Percentiles rank a stretch among this genome's conserved stretches.
Conservation (phyloP, 2,888 invertebrate genomes). For the Buathra laborator region DNA sequence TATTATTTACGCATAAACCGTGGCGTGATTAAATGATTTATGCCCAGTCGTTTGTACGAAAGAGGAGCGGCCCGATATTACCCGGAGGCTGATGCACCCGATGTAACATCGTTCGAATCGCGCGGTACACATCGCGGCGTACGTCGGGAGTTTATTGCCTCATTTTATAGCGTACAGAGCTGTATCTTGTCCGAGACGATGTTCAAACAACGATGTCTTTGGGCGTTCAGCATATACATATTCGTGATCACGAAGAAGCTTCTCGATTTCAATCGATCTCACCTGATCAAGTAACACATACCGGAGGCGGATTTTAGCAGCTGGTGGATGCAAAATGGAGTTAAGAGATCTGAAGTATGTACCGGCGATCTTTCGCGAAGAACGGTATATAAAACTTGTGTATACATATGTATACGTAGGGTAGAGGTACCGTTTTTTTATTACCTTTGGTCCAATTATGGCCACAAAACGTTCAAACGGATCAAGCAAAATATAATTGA, state of each 20-base stretch:
- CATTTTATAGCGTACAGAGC: not conserved
- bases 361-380: too few relatives aligned
- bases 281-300: not conserved
- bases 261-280: slow-evolving; percentile 27
- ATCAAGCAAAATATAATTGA: too few relatives aligned
- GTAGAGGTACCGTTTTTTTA: too few relatives aligned
- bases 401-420: too few relatives aligned
- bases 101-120: not conserved
- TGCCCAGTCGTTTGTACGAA: not conserved
- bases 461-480: too few relatives aligned
- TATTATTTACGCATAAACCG: not conserved
- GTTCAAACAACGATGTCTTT: too few relatives aligned
- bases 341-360: too few relatives aligned
- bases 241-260: slow-evolving; percentile 8
- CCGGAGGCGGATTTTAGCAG: not conserved
- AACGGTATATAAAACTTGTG: too few relatives aligned
- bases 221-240: too few relatives aligned
- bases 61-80: not conserved
- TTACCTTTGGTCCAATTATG: too few relatives aligned
- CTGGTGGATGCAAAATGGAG: too few relatives aligned
- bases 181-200: slow-evolving; percentile 19
- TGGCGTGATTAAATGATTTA: slow-evolving; percentile 8
- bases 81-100: slow-evolving; percentile 21
- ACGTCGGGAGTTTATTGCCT: not conserved
- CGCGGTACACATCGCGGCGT: too few relatives aligned